Conservation (phyloP, 2,797 vertebrate genomes). For the Halcyon badia region DNA sequence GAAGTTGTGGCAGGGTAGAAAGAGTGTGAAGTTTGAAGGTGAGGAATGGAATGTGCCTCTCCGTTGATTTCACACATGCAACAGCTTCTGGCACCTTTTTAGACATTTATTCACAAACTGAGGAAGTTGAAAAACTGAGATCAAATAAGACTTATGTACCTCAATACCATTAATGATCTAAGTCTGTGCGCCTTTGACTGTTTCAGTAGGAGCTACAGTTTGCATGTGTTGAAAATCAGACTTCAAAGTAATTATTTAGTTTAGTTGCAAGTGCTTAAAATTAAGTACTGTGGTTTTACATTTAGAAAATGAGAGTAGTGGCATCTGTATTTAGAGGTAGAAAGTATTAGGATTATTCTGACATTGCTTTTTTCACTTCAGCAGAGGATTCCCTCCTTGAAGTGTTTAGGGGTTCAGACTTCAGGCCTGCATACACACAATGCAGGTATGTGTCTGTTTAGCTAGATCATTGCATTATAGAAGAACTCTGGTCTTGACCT, state of each 20-base stretch:
- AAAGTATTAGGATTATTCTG: background rate
- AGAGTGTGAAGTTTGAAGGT: background rate
- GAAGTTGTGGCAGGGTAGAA: background rate
- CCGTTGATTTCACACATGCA: background rate
- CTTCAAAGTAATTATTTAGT: background rate
- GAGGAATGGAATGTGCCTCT: background rate
- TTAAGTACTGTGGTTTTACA: background rate
- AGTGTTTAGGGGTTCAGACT: background rate
- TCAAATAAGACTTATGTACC: background rate
- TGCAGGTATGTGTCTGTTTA: fast-evolving
- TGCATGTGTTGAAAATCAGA: background rate
- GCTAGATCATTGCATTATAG: background rate
- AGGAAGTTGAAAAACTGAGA: background rate
- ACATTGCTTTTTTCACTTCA: background rate
- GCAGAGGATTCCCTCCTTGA: background rate
- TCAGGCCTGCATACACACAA: background rate
- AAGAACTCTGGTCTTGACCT: background rate
- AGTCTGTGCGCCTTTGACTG: background rate
- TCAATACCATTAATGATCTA: background rate
- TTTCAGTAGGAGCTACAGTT: background rate
- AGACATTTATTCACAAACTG: background rate
- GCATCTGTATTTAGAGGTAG: background rate
- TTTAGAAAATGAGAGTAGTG: background rate
- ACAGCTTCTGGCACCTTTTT: background rate
- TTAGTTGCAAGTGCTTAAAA: background rate